Base-by-base conservation (phyloP, 2,888 invertebrate species). In the Zygogramma bicolorata region DNA sequence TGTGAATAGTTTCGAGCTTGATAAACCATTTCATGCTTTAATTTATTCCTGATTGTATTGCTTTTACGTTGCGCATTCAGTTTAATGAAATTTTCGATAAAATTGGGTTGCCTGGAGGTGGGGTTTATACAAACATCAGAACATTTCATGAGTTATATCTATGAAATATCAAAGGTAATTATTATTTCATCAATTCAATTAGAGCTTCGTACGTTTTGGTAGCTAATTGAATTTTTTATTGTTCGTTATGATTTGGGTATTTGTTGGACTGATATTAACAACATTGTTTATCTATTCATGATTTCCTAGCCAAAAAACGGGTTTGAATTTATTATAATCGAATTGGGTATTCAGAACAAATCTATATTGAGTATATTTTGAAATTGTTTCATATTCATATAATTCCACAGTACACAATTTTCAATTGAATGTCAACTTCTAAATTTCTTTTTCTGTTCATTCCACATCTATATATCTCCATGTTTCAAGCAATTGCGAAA, bases 51-150 rank as follows among this genome's bases (percentile, higher is more conserved):
- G 53, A 53, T 53, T 53, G 53, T 13, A 53, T 53, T 53, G 53
- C 53, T 53, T 53, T 53, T 53, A 53, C 27, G 53, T 53, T 53
- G 53, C 53, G 53, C 53, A 27, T 53, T 53, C n/a, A 15, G 53
- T 53, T 53, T 53, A 53, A 53, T 53, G 53, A n/a, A 53, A 53
- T 53, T 53, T 53, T 27, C 27, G 53, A 53, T 10, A 53, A n/a
- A 53, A 53, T 53, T 53, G 53, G 53, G 25, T n/a, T 13, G 53
- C 53, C 53, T n/a, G 8, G 27, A 53, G 53, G 53, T 27, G 53
- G 10, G 53, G 53, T 25, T 2, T 27, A 15, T n/a, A n/a, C n/a
- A n/a, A 53, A 53, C 53, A 53, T n/a, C 6, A 53, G 25, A 25
- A 53, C 53, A 53, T 10, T 53, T 53, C 25, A 53, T 53, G 53